Evolutionary conservation across 1,140 invertebrate species (phyloP), one percentile per base, ranked within the genome.

Genomic region (Nasonia longicornis): DNA sequence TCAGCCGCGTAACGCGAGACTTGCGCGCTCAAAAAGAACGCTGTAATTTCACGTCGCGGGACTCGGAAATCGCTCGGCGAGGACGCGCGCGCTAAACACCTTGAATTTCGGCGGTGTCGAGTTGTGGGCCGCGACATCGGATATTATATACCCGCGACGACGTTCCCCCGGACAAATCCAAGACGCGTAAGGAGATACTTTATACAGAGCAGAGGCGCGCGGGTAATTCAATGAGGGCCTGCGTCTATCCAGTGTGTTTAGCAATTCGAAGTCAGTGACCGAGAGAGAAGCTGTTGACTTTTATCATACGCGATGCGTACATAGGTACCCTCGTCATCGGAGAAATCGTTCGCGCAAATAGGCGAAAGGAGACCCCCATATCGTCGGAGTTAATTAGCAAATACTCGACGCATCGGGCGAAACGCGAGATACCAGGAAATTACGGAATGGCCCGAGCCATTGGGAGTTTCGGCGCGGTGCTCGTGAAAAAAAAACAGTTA

Each of bases 181-280:
- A 35, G 76, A 2, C 16, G 11, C 7, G 69, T 72, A 79, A 79
- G 48, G 77, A 58, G 48, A 71, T 70, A 22, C 29, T n/a, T 35
- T 35, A 35, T 16, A 66, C 8, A 35, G 38, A 35, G 31, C 31
- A 35, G 31, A 35, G 31, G 31, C 22, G 26, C 26, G 26, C 26
- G 16, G 22, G 80, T 71, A 76, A 76, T 67, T 58, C 72, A 74
- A 76, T 76, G 73, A 75, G 31, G 31, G 73, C 22, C 20, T 63
- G 10, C 16, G 4, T 31, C 26, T 26, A 26, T 26, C 26, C 26
- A 26, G 26, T 35, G 31, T 35, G 31, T 35, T 35, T 35, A 0
- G 31, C 4, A 35, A 35, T 35, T 35, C 3, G 4, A 4, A 35
- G 31, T 35, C 3, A 4, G 31, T 6, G 4, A 6, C 31, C 31